These are phyloP conservation scores for Andrena bucephala DNA, from an alignment of 2,888 invertebrate species.

Conservation along the genomic window DNA sequence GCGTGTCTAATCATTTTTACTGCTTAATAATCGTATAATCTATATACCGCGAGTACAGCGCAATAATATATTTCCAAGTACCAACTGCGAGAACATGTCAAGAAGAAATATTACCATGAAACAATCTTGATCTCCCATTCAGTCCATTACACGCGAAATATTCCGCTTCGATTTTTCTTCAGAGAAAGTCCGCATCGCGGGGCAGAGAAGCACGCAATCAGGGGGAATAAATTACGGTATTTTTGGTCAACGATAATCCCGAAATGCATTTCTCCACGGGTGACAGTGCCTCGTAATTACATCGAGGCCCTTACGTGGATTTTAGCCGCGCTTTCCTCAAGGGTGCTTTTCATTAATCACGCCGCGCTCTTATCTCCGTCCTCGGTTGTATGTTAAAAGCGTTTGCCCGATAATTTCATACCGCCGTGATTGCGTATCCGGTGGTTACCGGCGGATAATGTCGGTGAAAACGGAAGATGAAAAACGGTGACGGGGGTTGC, in stretches of 20 bases:
- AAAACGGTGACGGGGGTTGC: conserved; percentile 21
- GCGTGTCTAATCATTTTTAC: no score
- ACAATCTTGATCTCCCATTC: no score
- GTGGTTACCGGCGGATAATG: conserved; percentile 15
- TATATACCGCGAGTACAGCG: no score
- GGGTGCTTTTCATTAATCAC: conserved; percentile 54
- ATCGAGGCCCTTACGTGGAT: conserved; percentile 34
- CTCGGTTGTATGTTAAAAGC: conserved; percentile 35
- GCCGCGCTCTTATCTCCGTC: conserved; percentile 25
- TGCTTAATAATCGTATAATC: no score
- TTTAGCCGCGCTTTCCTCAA: conserved; percentile 48
- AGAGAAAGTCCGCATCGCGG: background rate
- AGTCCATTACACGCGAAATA: no score
- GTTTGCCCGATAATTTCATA: conserved; percentile 44
- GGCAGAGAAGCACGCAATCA: background rate
- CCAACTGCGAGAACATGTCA: no score
- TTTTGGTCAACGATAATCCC: conserved; percentile 28
- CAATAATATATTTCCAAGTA: no score
- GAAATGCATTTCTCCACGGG: conserved; percentile 36
- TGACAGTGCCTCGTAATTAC: conserved; percentile 39
- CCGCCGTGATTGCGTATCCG: conserved; percentile 37
- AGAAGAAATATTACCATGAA: no score
- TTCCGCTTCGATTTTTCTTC: background rate
- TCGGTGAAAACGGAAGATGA: conserved; percentile 3
- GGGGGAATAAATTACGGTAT: conserved; percentile 24